Evolutionary conservation across 1,140 invertebrate species (phyloP), one percentile per base, ranked within the genome.

Genomic region (Drosophila nigrodunni): DNA sequence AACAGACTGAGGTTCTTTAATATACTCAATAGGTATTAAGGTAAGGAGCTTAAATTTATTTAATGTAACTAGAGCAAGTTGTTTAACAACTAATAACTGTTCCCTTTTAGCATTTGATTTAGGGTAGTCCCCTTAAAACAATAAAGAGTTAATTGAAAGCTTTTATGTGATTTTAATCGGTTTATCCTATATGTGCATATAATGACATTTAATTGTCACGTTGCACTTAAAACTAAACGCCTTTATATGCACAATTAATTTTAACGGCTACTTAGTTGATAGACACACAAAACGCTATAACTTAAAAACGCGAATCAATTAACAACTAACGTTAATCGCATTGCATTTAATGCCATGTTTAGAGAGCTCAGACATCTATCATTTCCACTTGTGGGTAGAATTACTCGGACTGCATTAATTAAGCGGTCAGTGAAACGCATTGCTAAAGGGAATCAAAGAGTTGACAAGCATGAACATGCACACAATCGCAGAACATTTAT

Each of bases 231-330:
- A 46, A 55, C 55, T 34, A 46, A 37, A 43, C 25, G 25, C 25
- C 25, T 3, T 41, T 61, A 55, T 25, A 55, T 11, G 34, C 52
- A 54, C 15, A 57, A 39, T 41, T 57, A 39, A 25, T 41, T 57
- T 15, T 5, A 55, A 41, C 7, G 52, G 4, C 3, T 18, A 55
- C 8, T 39, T 18, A 13, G 11, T 10, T 62, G 18, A 6, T 35
- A 54, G 35, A 46, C 52, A 44, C 43, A 9, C 41, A 8, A 68
- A 34, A 54, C 46, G 43, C 9, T 43, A 13, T 5, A 73, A 60
- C 30, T 34, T n/a, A 43, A 65, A 82, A 78, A 72, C 77, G 65
- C 80, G 73, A 68, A 79, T 79, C 80, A 73, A 83, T 83, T 82
- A 83, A 77, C 49, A 39, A 49, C 59, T 44, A 67, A 15, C 57